Conservation (phyloP, 2,888 invertebrate species). For the Orchesella flavescens region DNA sequence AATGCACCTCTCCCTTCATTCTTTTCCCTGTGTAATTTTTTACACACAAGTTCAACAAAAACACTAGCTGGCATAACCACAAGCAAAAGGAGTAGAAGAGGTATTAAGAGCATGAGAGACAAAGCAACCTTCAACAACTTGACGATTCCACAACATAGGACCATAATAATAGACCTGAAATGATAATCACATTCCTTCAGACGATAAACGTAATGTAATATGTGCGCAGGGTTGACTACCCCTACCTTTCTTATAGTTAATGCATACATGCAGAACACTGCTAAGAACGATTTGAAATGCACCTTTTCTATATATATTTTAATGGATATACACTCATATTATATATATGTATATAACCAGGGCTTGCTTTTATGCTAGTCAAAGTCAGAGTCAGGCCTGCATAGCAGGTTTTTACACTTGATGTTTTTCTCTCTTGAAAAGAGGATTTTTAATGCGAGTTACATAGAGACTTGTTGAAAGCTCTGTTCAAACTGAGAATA, state of each 20-base stretch:
- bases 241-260: neutral
- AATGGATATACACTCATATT: neutral
- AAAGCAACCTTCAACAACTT: conserved; percentile 9
- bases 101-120: no score
- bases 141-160: conserved; percentile 1
- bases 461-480: conserved; percentile 62
- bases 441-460: conserved; percentile 39
- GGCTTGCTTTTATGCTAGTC: no score
- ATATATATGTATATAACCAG: no score
- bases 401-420: conserved; percentile 18
- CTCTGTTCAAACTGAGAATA: conserved; percentile 62
- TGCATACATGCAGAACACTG: conserved; percentile 6
- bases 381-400: no score
- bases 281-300: neutral
- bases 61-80: no score
- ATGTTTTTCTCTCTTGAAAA: neutral
- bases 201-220: conserved; percentile 23
- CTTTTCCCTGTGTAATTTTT: neutral
- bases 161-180: conserved; percentile 23
- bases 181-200: conserved; percentile 52
- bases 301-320: conserved; percentile 8
- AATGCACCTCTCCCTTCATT: neutral
- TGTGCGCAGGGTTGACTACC: conserved; percentile 38
- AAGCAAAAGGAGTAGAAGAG: no score
- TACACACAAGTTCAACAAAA: neutral